These are phyloP conservation scores for Melanotaenia duboulayi DNA, from an alignment of 2,113 vertebrate species.

Conservation along the genomic window DNA sequence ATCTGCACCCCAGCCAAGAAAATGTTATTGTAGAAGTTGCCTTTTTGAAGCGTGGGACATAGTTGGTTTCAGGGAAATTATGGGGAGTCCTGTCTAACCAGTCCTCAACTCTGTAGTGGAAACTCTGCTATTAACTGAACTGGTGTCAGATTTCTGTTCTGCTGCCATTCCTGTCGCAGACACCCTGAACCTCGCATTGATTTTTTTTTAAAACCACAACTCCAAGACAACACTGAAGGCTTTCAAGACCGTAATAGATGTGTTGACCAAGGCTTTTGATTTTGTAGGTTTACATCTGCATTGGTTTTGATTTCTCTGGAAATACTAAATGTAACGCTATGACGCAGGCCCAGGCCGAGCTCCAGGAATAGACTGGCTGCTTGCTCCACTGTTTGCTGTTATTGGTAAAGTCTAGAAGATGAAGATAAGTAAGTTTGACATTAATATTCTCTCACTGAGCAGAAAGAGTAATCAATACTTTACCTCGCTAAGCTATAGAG, in stretches of 20 bases:
- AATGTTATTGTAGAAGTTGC: slow-evolving; percentile 20
- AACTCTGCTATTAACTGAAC: slow-evolving; percentile 53
- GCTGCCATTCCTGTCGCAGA: slow-evolving; percentile 58
- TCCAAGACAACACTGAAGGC: slow-evolving; percentile 51
- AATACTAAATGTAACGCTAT: slow-evolving; percentile 21
- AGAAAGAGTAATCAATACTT: background rate
- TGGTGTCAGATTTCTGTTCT: slow-evolving; percentile 74
- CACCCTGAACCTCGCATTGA: slow-evolving; percentile 64
- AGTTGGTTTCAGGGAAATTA: slow-evolving; percentile 5
- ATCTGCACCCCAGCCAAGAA: background rate
- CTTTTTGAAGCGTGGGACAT: background rate
- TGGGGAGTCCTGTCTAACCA: slow-evolving; percentile 15
- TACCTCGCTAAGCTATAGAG: background rate
- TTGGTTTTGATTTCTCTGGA: slow-evolving; percentile 28
- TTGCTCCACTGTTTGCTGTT: slow-evolving; percentile 20
- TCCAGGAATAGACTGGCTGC: slow-evolving; percentile 53
- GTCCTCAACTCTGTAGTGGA: slow-evolving; percentile 40
- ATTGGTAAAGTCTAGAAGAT: slow-evolving; percentile 39
- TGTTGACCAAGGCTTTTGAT: slow-evolving; percentile 27
- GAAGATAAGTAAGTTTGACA: slow-evolving; percentile 34
- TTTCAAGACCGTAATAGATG: slow-evolving; percentile 53
- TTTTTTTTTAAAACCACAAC: slow-evolving; percentile 56
- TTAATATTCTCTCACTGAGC: background rate
- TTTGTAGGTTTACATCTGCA: slow-evolving; percentile 17
- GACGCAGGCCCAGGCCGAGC: slow-evolving; percentile 34